A percentile compares a stretch with the other conserved stretches of the same genome.
These are phyloP conservation scores for Callaeas wilsoni DNA, from an alignment of 2,113 vertebrate species.

Conservation along the genomic window DNA sequence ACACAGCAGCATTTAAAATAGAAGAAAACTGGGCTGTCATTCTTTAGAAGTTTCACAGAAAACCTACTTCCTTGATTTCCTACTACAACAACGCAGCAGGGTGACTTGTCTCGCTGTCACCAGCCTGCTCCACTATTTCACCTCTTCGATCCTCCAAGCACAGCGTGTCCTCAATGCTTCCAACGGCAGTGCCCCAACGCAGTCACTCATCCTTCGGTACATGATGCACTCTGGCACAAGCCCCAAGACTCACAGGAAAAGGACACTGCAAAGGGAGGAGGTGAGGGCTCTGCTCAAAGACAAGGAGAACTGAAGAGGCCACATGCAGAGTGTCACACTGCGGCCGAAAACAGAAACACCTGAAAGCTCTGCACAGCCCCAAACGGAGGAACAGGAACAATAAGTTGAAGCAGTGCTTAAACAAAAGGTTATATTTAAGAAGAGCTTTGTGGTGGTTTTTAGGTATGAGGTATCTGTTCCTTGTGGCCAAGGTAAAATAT, in stretches of 20 bases:
- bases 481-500: background rate
- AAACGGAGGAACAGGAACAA: background rate
- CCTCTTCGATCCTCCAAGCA: background rate
- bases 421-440: background rate
- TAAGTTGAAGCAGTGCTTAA: background rate
- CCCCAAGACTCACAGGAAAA: background rate
- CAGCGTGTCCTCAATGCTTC: accelerated
- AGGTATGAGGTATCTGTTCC: background rate
- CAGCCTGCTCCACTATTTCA: background rate
- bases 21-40: background rate
- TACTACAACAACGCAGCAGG: background rate
- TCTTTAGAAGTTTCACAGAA: background rate
- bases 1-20: background rate
- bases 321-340: background rate
- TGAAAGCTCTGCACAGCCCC: background rate
- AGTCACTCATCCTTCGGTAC: background rate
- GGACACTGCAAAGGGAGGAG: background rate
- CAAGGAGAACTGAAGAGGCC: background rate
- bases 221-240: background rate
- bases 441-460: background rate
- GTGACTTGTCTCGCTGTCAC: background rate
- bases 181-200: accelerated
- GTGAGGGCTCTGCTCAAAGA: background rate
- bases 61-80: background rate
- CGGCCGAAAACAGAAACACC: accelerated